Evolutionary conservation across 2,797 vertebrate genomes (phyloP).

Genomic region (Micropoecilia bifurca): DNA sequence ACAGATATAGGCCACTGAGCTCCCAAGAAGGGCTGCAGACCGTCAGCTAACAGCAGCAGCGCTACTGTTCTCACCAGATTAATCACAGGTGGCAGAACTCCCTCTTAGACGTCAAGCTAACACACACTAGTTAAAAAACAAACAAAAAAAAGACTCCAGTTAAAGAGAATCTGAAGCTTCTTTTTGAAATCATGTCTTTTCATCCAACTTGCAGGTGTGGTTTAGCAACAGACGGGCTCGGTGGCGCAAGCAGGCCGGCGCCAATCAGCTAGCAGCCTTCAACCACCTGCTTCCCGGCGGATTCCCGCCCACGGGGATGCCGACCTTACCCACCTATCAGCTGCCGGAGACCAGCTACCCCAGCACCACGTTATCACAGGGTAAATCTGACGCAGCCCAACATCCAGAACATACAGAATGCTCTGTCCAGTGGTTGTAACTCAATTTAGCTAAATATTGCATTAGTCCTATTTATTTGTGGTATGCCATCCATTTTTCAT

Average conservation of each 20-base stretch:
- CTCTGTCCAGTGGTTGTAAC: slow-evolving; percentile 45
- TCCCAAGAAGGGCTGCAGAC: slow-evolving; percentile 63
- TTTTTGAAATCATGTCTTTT: background rate
- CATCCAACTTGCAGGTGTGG: slow-evolving; percentile 87
- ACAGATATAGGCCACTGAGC: slow-evolving; percentile 68
- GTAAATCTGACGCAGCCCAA: slow-evolving; percentile 72
- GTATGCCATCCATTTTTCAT: slow-evolving; percentile 53
- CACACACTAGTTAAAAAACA: background rate
- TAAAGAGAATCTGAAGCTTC: background rate
- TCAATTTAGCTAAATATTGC: slow-evolving; percentile 54
- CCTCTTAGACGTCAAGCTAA: background rate
- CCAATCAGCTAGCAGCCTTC: slow-evolving; percentile 96
- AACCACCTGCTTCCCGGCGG: slow-evolving; percentile 97
- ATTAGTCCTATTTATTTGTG: slow-evolving; percentile 51
- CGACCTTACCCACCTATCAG: slow-evolving; percentile 93
- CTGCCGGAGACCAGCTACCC: slow-evolving; percentile 93
- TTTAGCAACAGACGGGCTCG: slow-evolving; percentile 96
- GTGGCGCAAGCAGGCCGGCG: slow-evolving; percentile 98
- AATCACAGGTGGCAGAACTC: slow-evolving; percentile 57
- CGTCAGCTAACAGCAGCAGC: slow-evolving; percentile 24
- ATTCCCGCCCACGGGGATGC: slow-evolving; percentile 94
- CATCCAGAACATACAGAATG: slow-evolving; percentile 13
- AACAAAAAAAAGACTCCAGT: background rate
- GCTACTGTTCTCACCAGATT: slow-evolving; percentile 49
- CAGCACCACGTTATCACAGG: slow-evolving; percentile 90